Percentiles rank a stretch among this genome's conserved stretches.
These are phyloP conservation scores for Chouioia cunea DNA, from an alignment of 2,888 invertebrate species.

Conservation along the genomic window DNA sequence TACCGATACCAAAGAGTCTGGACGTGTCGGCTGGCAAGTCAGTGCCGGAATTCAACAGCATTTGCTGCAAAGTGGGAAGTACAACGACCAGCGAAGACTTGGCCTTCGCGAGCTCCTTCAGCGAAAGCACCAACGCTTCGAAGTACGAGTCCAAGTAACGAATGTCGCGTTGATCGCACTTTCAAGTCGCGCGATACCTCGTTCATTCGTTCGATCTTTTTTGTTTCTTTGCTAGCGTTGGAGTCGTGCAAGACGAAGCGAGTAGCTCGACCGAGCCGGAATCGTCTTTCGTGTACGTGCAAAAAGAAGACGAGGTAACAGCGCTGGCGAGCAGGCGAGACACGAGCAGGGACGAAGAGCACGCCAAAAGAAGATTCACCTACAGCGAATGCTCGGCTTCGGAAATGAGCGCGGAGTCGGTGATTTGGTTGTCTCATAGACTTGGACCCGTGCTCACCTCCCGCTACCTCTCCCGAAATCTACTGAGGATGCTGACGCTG, in stretches of 20 bases:
- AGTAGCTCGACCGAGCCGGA: constrained; percentile 35
- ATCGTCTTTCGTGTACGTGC: constrained; percentile 37
- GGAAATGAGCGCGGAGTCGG: constrained; percentile 88
- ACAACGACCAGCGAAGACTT: constrained; percentile 69
- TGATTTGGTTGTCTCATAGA: constrained; percentile 93
- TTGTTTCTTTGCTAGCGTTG: background rate
- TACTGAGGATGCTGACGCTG: constrained; percentile 92
- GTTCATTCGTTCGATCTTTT: background rate
- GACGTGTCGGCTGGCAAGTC: constrained; percentile 71
- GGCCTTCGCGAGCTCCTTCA: constrained; percentile 51
- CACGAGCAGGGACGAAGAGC: constrained; percentile 9
- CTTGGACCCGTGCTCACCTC: constrained; percentile 95
- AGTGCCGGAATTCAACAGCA: constrained; percentile 72
- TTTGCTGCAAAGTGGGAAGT: constrained; percentile 76
- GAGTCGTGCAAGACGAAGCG: constrained; percentile 23
- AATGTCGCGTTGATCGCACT: background rate
- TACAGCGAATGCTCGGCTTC: constrained; percentile 75
- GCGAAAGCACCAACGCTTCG: constrained; percentile 26
- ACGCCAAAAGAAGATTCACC: constrained; percentile 16
- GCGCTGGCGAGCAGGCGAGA: constrained; percentile 34
- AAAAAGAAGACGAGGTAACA: constrained; percentile 34
- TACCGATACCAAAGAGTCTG: constrained; percentile 74
- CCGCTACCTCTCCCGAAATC: constrained; percentile 88
- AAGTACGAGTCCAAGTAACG: constrained; percentile 26
- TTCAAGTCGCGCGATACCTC: background rate